Evolutionary conservation across 2,113 vertebrate species (phyloP).

Genomic region (Tragulus kanchil): DNA sequence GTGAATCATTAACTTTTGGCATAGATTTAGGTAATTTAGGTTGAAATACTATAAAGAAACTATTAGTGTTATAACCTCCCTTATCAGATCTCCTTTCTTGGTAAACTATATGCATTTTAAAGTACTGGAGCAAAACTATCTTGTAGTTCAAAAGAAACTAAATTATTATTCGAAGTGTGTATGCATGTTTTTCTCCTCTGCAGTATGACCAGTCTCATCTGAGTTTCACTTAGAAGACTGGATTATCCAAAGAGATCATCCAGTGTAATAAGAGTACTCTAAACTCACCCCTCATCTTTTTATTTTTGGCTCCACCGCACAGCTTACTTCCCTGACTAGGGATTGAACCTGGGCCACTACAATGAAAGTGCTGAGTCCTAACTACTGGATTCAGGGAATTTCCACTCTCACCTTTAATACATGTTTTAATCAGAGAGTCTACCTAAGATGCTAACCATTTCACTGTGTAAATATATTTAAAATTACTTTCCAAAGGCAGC

Average conservation of each 20-base stretch:
- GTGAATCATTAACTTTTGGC: neutral
- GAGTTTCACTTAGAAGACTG: neutral
- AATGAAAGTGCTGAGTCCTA: neutral
- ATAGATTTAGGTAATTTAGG: neutral
- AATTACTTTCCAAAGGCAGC: neutral
- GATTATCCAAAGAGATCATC: neutral
- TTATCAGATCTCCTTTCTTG: neutral
- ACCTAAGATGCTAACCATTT: neutral
- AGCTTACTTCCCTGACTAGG: neutral
- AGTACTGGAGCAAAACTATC: neutral
- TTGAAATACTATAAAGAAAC: neutral
- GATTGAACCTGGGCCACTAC: neutral
- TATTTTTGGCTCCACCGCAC: neutral
- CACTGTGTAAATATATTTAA: neutral
- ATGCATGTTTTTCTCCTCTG: neutral
- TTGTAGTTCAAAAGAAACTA: neutral
- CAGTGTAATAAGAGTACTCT: neutral
- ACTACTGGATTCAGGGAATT: neutral
- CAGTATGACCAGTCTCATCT: neutral
- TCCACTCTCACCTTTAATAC: neutral
- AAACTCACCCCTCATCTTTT: neutral
- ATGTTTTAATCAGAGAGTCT: neutral
- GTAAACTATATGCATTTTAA: neutral
- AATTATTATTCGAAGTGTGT: neutral
- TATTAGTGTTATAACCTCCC: neutral